These are phyloP conservation scores for Pimpla rufipes DNA, from an alignment of 2,888 invertebrate genomes.

Conservation along the genomic window DNA sequence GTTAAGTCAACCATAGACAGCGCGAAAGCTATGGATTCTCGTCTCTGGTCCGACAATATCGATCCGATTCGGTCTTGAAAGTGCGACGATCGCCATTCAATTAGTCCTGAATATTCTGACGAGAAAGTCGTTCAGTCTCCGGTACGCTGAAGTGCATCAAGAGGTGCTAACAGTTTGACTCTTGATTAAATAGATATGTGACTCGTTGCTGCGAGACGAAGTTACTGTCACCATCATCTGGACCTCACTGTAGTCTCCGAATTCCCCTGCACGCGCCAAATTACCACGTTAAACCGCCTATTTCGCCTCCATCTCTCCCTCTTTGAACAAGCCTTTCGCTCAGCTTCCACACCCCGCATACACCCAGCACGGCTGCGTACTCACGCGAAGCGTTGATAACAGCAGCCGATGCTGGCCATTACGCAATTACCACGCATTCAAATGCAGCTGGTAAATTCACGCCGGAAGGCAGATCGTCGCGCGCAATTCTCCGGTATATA, in stretches of 20 bases:
- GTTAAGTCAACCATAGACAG: too few relatives aligned
- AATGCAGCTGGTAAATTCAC: slow-evolving; percentile 29
- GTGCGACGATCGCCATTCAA: too few relatives aligned
- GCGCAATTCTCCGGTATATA: slow-evolving; percentile 14
- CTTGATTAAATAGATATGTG: too few relatives aligned
- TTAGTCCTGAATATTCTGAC: too few relatives aligned
- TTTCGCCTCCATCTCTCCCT: not conserved
- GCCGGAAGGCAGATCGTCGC: slow-evolving; percentile 34
- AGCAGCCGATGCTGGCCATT: slow-evolving; percentile 12
- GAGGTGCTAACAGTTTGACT: too few relatives aligned
- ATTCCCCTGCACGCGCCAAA: not conserved
- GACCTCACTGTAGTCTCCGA: not conserved
- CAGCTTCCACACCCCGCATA: not conserved
- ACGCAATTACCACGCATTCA: slow-evolving; percentile 41
- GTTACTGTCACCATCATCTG: not conserved
- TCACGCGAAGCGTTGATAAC: not conserved
- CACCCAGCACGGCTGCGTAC: not conserved
- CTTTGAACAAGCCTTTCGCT: not conserved
- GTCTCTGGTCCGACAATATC: too few relatives aligned
- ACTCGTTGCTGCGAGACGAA: too few relatives aligned
- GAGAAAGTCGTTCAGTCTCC: too few relatives aligned
- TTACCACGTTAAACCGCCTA: slow-evolving; percentile 4
- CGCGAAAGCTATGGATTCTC: too few relatives aligned
- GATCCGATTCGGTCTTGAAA: too few relatives aligned
- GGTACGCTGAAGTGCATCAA: too few relatives aligned